Evolutionary conservation across 2,113 vertebrate genomes (phyloP), one percentile per base, ranked within the genome.

Genomic region (Echinops telfairi): DNA sequence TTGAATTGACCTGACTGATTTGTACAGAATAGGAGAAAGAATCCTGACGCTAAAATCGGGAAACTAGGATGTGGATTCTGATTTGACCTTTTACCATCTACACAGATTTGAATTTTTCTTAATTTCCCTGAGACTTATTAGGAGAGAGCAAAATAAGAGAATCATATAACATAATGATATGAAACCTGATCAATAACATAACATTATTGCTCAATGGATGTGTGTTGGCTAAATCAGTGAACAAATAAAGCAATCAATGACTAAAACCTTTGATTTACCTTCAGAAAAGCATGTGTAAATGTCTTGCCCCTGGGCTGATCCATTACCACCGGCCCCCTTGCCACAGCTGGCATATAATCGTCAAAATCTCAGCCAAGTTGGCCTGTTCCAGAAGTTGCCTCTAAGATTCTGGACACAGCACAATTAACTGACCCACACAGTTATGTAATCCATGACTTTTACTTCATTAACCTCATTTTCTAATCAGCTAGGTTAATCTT

Each of bases 371-470:
- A 83, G 22, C 8, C 27, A 57, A 14, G 12, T 8, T 83, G 20
- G 78, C 60, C 31, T 9, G 12, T 88, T 84, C 20, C 10, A 87
- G 31, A 79, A 80, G 27, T 70, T 77, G 6, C 38, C 76, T 17
- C 14, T 25, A 88, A 80, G 66, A 87, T 75, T 29, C 25, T 29
- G 3, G 36, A 23, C 38, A 36, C 12, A 92, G 23, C 79, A 82
- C 62, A 90, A 62, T 80, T 47, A 84, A 64, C 31, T 89, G 33
- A 90, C 27, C 75, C 14, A 58, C 15, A 33, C 9, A 79, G 76
- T 64, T 90, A 88, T n/a, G 79, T 88, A 57, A 68, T 23, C 29
- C n/a, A 70, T 83, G 43, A 71, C 38, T 76, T 91, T 95, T 83
- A 70, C 64, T 70, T 83, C 33, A 71, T 82, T 88, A 79, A 40